Evolutionary conservation across 64 coral and sea anemone species (phyloP).

Genomic region (Pachyseris speciosa): DNA sequence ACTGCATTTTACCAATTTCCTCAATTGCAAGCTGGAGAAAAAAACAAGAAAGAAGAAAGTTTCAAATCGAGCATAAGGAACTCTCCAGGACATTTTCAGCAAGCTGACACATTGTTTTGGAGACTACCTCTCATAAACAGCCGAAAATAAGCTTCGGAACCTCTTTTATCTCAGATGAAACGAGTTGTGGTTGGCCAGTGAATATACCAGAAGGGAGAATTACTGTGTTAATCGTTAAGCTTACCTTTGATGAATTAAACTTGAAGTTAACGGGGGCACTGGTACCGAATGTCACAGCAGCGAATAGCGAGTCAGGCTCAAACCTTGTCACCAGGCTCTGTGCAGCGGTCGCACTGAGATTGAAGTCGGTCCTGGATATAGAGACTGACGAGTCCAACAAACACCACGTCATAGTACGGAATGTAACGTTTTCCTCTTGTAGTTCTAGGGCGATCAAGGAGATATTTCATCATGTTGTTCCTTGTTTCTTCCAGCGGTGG

Average conservation of each 20-base stretch:
- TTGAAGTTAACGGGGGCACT: slow-evolving; percentile 41
- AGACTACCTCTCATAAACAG: no score
- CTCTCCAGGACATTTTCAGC: no score
- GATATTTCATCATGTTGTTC: slow-evolving; percentile 24
- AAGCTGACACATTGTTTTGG: no score
- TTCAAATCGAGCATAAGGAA: no score
- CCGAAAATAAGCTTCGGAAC: no score
- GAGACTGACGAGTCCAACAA: slow-evolving; percentile 63
- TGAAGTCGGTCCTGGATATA: slow-evolving; percentile 24
- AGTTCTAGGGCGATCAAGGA: slow-evolving; percentile 7
- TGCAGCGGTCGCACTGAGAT: neutral
- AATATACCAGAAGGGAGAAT: no score
- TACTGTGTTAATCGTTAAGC: neutral
- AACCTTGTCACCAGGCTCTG: slow-evolving; percentile 16
- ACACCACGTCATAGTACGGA: slow-evolving; percentile 33
- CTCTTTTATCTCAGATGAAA: no score
- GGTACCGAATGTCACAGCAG: slow-evolving; percentile 19
- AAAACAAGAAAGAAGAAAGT: neutral
- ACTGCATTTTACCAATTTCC: neutral
- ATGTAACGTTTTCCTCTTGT: slow-evolving; percentile 27
- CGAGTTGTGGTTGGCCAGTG: no score
- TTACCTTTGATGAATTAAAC: slow-evolving; percentile 32
- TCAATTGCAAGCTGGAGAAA: neutral
- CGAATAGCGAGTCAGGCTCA: slow-evolving; percentile 50
- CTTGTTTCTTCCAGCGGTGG: slow-evolving; percentile 36